Evolutionary conservation across 2,113 vertebrate genomes (phyloP).

Genomic region (Crotalus helleri): DNA sequence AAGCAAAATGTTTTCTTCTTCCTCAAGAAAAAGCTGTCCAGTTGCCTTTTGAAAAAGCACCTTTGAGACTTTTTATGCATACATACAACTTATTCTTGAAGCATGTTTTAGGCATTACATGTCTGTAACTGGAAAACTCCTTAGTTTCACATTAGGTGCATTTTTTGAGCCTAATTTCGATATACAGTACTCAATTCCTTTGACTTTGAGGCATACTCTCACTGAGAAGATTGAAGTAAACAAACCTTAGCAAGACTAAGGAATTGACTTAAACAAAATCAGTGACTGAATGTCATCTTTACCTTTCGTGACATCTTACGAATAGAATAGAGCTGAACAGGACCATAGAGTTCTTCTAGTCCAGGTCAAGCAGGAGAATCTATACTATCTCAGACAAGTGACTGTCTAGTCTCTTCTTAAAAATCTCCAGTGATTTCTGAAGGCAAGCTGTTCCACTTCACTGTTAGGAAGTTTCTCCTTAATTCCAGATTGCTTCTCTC

Average conservation of each 20-base stretch:
- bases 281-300: not conserved
- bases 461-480: too few species aligned
- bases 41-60: not conserved
- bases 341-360: too few species aligned
- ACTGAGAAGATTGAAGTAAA: not conserved
- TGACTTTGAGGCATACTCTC: not conserved
- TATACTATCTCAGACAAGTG: too few species aligned
- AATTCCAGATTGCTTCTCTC: too few species aligned
- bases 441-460: too few species aligned
- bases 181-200: not conserved
- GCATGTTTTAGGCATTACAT: not conserved
- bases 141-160: slow-evolving; percentile 11
- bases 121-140: not conserved
- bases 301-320: not conserved
- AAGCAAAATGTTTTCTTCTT: not conserved
- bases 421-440: too few species aligned
- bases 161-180: not conserved
- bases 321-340: too few species aligned
- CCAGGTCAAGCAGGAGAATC: too few species aligned
- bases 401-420: too few species aligned
- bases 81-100: not conserved
- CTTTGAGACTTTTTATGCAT: not conserved
- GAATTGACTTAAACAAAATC: not conserved
- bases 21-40: not conserved
- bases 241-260: not conserved